A percentile compares a stretch with the other conserved stretches of the same genome.
Conservation (phyloP, 2,888 invertebrate species). For the Synergus umbraculus region DNA sequence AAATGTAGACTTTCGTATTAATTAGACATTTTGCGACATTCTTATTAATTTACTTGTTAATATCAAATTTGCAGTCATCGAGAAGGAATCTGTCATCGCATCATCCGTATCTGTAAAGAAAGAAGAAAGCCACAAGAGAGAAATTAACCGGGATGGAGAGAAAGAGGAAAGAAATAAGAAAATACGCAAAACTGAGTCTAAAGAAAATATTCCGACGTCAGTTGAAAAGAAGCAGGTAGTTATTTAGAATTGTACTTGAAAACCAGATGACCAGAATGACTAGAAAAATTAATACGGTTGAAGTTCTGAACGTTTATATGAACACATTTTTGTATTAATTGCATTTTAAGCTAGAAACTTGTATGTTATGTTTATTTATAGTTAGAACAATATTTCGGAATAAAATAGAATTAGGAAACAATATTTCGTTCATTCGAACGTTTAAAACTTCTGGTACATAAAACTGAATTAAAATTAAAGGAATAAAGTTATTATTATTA, state of each 20-base stretch:
- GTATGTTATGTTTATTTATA: too few species aligned
- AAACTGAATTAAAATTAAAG: background rate
- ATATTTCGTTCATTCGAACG: too few species aligned
- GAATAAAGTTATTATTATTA: conserved; percentile 35
- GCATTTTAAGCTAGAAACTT: too few species aligned
- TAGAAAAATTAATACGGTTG: too few species aligned
- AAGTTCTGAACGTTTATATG: too few species aligned
- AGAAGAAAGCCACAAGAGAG: conserved; percentile 76
- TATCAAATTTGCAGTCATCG: conserved; percentile 71
- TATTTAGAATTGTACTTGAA: background rate
- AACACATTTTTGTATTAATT: too few species aligned
- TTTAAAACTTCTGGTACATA: too few species aligned
- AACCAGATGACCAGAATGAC: too few species aligned
- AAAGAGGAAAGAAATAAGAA: conserved; percentile 75
- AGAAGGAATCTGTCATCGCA: conserved; percentile 75
- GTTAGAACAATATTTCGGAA: too few species aligned
- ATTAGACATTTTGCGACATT: conserved; percentile 9
- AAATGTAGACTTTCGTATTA: conserved; percentile 12
- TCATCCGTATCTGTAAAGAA: conserved; percentile 69
- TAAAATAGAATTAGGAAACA: background rate
- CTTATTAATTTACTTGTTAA: conserved; percentile 35
- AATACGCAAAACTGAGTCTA: conserved; percentile 75
- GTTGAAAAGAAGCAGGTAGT: conserved; percentile 74
- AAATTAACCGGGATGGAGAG: conserved; percentile 74
- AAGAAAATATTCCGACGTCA: conserved; percentile 72